Conservation (phyloP, 2,888 invertebrate genomes). For the Cataglyphis cursor region DNA sequence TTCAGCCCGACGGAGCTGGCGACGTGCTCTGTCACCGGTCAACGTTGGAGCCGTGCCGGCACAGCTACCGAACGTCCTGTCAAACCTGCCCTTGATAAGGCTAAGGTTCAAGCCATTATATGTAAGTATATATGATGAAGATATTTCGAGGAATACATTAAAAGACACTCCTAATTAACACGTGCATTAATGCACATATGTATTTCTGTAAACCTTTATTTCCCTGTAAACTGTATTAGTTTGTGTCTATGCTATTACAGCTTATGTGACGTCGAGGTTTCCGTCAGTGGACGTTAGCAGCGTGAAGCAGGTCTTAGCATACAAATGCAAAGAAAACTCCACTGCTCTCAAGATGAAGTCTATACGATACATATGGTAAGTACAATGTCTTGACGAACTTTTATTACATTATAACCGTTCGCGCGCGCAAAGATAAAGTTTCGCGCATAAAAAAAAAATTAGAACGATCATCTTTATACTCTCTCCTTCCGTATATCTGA, state of each 20-base stretch:
- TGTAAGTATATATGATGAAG: slow-evolving; percentile 86
- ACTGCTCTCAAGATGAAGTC: slow-evolving; percentile 92
- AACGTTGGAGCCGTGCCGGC: slow-evolving; percentile 92
- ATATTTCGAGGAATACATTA: neutral
- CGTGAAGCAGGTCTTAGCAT: slow-evolving; percentile 92
- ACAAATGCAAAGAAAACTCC: slow-evolving; percentile 93
- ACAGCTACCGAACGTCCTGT: slow-evolving; percentile 91
- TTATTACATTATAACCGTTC: neutral
- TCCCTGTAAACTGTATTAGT: neutral
- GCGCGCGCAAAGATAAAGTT: neutral
- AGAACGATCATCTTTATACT: slow-evolving; percentile 6
- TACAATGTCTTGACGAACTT: slow-evolving; percentile 31
- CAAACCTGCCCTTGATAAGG: slow-evolving; percentile 91
- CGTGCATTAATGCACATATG: neutral
- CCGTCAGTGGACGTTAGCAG: slow-evolving; percentile 92
- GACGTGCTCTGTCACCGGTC: slow-evolving; percentile 92
- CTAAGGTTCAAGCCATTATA: slow-evolving; percentile 92
- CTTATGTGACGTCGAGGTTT: slow-evolving; percentile 92
- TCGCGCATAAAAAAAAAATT: neutral
- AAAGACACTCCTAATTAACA: neutral
- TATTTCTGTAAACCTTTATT: slow-evolving; percentile 29
- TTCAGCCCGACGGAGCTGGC: slow-evolving; percentile 92
- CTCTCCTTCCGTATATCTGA: slow-evolving; percentile 57
- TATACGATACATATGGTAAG: slow-evolving; percentile 89
- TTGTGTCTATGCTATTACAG: slow-evolving; percentile 84